Evolutionary conservation across 2,888 invertebrate species (phyloP).

Genomic region (Philhelius pedissequus): DNA sequence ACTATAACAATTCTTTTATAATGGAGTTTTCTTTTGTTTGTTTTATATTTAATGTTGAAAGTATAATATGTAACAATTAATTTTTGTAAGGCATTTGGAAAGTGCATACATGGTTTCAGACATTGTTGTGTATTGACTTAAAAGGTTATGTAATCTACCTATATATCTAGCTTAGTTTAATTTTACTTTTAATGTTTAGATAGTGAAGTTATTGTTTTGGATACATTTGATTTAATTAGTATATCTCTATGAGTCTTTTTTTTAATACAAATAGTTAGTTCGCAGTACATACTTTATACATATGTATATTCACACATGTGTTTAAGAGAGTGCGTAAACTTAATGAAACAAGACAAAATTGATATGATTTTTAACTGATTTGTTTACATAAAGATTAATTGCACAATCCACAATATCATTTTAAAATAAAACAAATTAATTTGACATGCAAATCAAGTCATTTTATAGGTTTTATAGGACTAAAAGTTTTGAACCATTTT

Average conservation of each 20-base stretch:
- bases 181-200: not conserved
- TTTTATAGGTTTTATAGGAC: too few relatives aligned
- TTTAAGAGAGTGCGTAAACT: too few relatives aligned
- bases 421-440: too few relatives aligned
- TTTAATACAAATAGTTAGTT: too few relatives aligned
- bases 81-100: slow-evolving; percentile 75
- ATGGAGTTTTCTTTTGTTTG: not conserved
- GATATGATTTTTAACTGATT: too few relatives aligned
- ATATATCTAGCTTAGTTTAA: slow-evolving; percentile 22
- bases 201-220: slow-evolving; percentile 49
- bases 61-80: slow-evolving; percentile 30
- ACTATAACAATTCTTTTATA: not conserved
- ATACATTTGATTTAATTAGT: slow-evolving; percentile 8
- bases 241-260: not conserved
- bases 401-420: too few relatives aligned
- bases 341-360: too few relatives aligned
- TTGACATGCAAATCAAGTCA: too few relatives aligned
- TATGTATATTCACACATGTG: too few relatives aligned
- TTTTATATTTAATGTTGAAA: slow-evolving; percentile 20
- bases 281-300: too few relatives aligned
- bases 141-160: slow-evolving; percentile 34
- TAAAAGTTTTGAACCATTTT: too few relatives aligned
- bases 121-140: slow-evolving; percentile 76
- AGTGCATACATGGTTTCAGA: slow-evolving; percentile 82
- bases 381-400: too few relatives aligned